Evolutionary conservation across 2,113 vertebrate species (phyloP).

Genomic region (Stomatorhinus ivindoensis): DNA sequence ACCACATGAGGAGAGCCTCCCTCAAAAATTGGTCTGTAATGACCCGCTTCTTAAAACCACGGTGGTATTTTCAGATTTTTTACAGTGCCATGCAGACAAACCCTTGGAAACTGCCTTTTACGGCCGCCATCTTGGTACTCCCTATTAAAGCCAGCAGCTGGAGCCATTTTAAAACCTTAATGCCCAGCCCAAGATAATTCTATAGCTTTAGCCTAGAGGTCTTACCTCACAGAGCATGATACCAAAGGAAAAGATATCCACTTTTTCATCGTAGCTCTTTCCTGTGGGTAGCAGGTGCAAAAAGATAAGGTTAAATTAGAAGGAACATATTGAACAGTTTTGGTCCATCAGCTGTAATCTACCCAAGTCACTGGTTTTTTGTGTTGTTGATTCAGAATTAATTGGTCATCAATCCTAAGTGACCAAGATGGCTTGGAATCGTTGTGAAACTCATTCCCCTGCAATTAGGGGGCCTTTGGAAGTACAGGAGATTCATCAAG

Average conservation of each 20-base stretch:
- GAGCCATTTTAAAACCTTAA: conserved; percentile 21
- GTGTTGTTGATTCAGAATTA: background rate
- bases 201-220: conserved; percentile 8
- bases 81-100: conserved; percentile 12
- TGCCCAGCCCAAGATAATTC: background rate
- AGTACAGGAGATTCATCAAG: background rate
- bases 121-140: conserved; percentile 19
- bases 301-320: conserved; percentile 11
- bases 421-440: background rate
- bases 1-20: background rate
- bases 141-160: conserved; percentile 13
- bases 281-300: conserved; percentile 52
- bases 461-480: background rate
- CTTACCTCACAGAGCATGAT: conserved; percentile 93
- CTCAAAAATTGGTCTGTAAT: background rate
- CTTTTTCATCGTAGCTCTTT: conserved; percentile 90
- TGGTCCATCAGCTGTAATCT: background rate
- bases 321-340: rapidly evolving
- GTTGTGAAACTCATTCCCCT: background rate
- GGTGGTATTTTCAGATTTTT: conserved; percentile 23
- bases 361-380: background rate
- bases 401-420: background rate
- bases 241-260: conserved; percentile 97
- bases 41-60: conserved; percentile 8
- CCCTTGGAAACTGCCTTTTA: background rate